These are phyloP conservation scores for Vollenhovia emeryi DNA, from an alignment of 1,140 invertebrate genomes.

Conservation along the genomic window DNA sequence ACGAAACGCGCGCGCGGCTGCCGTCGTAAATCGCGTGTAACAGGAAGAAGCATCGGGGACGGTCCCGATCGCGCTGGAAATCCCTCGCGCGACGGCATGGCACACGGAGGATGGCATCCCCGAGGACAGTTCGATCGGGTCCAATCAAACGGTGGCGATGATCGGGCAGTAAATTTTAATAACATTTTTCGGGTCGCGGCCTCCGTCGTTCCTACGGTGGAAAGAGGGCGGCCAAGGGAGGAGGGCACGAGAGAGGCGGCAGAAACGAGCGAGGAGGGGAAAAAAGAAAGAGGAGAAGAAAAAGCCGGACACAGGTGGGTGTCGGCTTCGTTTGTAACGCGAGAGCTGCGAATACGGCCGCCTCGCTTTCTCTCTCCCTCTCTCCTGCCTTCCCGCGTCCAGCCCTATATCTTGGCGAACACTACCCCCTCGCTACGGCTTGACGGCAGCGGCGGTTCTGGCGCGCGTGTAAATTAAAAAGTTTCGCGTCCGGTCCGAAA, in stretches of 20 bases:
- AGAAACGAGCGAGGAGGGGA: conserved; percentile 1
- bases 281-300: conserved; percentile 27
- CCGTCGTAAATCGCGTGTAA: conserved; percentile 44
- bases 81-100: not conserved
- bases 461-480: conserved; percentile 58
- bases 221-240: not conserved
- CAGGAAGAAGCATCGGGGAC: conserved; percentile 13
- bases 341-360: conserved; percentile 60
- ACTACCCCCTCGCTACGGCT: conserved; percentile 7
- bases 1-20: not conserved
- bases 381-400: not conserved
- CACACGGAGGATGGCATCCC: not conserved
- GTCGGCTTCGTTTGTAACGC: conserved; percentile 74
- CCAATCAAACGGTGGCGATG: not conserved
- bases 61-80: conserved; percentile 30
- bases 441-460: not conserved
- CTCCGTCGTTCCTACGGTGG: not conserved
- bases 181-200: not conserved
- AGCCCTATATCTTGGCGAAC: not conserved
- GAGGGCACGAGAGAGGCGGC: not conserved
- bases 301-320: conserved; percentile 72
- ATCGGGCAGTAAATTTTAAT: not conserved
- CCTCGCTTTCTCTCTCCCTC: conserved; percentile 16
- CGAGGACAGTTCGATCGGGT: not conserved
- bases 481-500: conserved; percentile 52